Conservation (phyloP, 2,888 invertebrate species). For the Adela reaumurella region DNA sequence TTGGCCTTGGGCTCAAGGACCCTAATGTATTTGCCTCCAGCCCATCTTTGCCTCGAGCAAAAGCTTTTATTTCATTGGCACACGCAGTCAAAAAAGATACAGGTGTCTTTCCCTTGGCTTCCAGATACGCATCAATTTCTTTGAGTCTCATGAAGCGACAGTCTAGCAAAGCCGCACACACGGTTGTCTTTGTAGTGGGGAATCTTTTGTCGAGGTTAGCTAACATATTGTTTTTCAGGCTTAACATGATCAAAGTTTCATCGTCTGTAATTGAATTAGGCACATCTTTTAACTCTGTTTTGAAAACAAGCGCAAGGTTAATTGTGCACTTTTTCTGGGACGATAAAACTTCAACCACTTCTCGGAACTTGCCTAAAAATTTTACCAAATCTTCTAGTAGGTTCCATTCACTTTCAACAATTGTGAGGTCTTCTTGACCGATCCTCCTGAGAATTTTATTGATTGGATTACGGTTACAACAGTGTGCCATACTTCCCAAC, state of each 20-base stretch:
- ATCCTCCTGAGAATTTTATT: not conserved
- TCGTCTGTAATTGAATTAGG: no score
- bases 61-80: not conserved
- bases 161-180: slow-evolving; percentile 2
- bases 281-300: no score
- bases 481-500: not conserved
- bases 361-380: slow-evolving; percentile 2
- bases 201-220: no score
- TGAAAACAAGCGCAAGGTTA: no score
- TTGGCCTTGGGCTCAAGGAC: not conserved
- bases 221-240: no score
- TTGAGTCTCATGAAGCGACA: slow-evolving; percentile 1
- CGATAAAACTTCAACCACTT: slow-evolving; percentile 2
- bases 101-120: not conserved
- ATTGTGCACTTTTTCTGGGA: not conserved
- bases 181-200: not conserved
- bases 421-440: not conserved
- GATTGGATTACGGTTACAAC: not conserved
- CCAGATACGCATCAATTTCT: not conserved
- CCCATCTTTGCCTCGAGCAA: no score
- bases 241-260: no score
- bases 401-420: not conserved
- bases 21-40: no score
- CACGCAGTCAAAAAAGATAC: not conserved
- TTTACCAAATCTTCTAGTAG: slow-evolving; percentile 2